Evolutionary conservation across 2,888 invertebrate genomes (phyloP), one percentile per base, ranked within the genome.

Genomic region (Tetragnatha montana): DNA sequence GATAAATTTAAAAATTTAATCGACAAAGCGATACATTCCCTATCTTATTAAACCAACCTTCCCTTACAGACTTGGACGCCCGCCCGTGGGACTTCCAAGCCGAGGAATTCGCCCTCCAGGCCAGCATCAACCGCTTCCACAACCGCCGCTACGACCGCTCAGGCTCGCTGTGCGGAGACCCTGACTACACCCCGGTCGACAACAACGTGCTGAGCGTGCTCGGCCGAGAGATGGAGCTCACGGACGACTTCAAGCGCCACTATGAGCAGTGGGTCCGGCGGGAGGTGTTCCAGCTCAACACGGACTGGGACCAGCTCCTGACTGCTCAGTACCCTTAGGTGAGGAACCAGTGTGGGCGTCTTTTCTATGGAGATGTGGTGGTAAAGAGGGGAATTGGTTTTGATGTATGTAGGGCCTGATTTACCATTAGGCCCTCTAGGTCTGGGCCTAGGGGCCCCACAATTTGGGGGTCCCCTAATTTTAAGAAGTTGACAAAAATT

Each of bases 211-310:
- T 96, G 84, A 96, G 97, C 93, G 96, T 97, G 12, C 95, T 98
- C 75, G 97, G 97, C 87, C 94, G 95, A 82, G 95, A 95, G 88
- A 94, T 97, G 87, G 97, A 98, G 93, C 95, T 99, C 91, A 98
- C 97, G 14, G 97, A 97, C 81, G 98, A 97, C 93, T 98, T 98
- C 93, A 98, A 97, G 94, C 96, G 96, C 90, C 97, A 98, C 93
- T 99, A 99, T 94, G 97, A 98, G 93, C 93, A 96, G 21, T 99
- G 99, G 99, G 94, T 99, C 88, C 97, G 99, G 92, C 96, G 98
- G 93, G 99, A 99, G 95, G 99, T 99, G 35, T 98, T 97, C 94
- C 96, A 96, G 93, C 96, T 96, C 80, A 93, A 94, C 71, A 94
- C 95, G 76, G 94, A 95, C 92, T 95, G 95, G 95, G 95, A 95